Percentiles rank a stretch among this genome's conserved stretches.
phyloP scores from a whole-genome alignment of 2,113 vertebrate genomes.

The Pseudolaguvia tuberculata region DNA sequence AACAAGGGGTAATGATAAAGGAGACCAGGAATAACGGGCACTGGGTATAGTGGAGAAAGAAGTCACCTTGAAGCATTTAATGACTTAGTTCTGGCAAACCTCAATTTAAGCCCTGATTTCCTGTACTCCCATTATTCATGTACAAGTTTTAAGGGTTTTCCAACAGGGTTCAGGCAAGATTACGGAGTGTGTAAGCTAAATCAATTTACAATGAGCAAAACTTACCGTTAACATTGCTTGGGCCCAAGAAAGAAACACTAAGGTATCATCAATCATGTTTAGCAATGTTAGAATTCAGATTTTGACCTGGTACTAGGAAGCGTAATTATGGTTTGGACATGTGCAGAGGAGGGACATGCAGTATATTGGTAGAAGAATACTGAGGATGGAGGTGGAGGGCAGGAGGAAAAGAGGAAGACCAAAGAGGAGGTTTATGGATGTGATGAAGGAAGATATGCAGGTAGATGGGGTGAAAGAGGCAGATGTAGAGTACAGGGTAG shows the following conservation, averaged over 20 bases:
- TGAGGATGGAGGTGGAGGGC: too few relatives aligned
- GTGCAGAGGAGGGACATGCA: too few relatives aligned
- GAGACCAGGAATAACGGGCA: background rate
- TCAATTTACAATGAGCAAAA: too few relatives aligned
- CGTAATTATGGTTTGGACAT: too few relatives aligned
- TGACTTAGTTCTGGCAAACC: background rate
- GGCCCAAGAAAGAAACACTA: background rate
- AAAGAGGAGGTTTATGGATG: too few relatives aligned
- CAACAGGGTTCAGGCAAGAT: background rate
- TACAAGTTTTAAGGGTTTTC: background rate
- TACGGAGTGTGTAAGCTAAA: background rate
- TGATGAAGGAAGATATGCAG: too few relatives aligned
- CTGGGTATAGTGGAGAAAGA: background rate
- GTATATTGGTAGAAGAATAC: too few relatives aligned
- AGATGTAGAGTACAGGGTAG: too few relatives aligned
- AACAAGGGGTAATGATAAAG: background rate
- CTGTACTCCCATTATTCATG: background rate
- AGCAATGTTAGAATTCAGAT: background rate
- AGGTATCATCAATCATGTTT: background rate
- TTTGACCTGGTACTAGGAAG: background rate
- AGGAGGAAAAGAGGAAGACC: too few relatives aligned
- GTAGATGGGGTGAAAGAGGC: too few relatives aligned
- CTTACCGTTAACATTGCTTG: background rate
- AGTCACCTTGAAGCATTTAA: background rate
- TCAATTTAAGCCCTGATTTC: background rate